phyloP scores from a whole-genome alignment of 2,113 vertebrate species.

The Lagenorhynchus albirostris region DNA sequence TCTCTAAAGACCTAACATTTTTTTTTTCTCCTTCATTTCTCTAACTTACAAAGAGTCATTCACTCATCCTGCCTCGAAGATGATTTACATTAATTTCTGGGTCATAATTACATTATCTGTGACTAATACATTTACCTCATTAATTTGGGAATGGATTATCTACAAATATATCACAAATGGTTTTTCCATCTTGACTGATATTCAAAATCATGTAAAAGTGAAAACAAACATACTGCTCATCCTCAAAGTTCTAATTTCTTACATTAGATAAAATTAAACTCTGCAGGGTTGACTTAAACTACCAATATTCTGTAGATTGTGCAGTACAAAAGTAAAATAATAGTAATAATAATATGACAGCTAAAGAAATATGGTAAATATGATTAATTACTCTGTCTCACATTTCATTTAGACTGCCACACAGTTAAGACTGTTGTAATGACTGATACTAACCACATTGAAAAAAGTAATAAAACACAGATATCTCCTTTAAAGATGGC shows the following conservation, averaged over 20 bases:
- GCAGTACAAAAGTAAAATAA: background rate
- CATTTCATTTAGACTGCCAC: background rate
- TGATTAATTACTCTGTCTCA: background rate
- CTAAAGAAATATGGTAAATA: background rate
- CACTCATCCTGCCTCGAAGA: background rate
- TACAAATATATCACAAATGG: background rate
- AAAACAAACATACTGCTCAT: background rate
- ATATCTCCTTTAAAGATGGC: background rate
- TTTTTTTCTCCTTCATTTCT: background rate
- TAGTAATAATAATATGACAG: background rate
- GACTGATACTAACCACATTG: background rate
- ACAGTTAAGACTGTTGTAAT: background rate
- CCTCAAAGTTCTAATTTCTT: background rate
- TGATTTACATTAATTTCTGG: background rate
- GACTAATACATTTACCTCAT: background rate
- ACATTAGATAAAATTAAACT: background rate
- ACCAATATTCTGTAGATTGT: background rate
- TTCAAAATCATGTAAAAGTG: background rate
- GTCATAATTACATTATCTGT: background rate
- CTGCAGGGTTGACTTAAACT: background rate
- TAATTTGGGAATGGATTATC: background rate
- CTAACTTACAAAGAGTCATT: background rate
- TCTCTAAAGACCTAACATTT: background rate
- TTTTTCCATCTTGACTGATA: background rate
- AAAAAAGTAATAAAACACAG: background rate